These are phyloP conservation scores for Rhinolophus ferrumequinum DNA, from an alignment of 2,113 vertebrate genomes.

Conservation along the genomic window DNA sequence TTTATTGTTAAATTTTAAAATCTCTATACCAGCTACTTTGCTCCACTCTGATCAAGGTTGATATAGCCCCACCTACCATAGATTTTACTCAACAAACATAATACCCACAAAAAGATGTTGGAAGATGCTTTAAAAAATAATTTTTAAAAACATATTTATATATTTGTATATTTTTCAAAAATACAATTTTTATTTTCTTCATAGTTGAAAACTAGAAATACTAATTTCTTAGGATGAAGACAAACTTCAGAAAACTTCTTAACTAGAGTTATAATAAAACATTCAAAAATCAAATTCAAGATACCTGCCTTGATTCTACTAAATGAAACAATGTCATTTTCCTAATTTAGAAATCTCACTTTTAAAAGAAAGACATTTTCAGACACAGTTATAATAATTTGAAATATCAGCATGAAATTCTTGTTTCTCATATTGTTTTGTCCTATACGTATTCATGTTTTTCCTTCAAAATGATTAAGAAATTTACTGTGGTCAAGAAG, in stretches of 20 bases:
- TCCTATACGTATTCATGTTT: background rate
- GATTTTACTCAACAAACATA: background rate
- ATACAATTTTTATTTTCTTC: background rate
- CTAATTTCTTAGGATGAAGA: background rate
- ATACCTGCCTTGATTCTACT: background rate
- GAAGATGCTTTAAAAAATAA: background rate
- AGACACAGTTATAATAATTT: background rate
- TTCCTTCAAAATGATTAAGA: background rate
- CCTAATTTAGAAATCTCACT: slow-evolving; percentile 11
- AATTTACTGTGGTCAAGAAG: background rate
- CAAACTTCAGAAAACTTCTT: background rate
- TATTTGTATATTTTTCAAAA: background rate
- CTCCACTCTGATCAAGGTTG: background rate
- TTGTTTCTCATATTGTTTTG: background rate
- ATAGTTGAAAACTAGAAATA: slow-evolving; percentile 3
- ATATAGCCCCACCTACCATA: background rate
- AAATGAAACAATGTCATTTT: background rate
- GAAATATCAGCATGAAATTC: background rate
- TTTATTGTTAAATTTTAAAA: slow-evolving; percentile 1
- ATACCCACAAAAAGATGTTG: background rate
- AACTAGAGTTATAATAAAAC: background rate
- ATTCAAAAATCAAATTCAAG: slow-evolving; percentile 10
- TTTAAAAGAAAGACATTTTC: background rate
- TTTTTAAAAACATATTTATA: background rate
- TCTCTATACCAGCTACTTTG: background rate